phyloP scores from a whole-genome alignment of 2,797 vertebrate genomes.

The Mus caroli region DNA sequence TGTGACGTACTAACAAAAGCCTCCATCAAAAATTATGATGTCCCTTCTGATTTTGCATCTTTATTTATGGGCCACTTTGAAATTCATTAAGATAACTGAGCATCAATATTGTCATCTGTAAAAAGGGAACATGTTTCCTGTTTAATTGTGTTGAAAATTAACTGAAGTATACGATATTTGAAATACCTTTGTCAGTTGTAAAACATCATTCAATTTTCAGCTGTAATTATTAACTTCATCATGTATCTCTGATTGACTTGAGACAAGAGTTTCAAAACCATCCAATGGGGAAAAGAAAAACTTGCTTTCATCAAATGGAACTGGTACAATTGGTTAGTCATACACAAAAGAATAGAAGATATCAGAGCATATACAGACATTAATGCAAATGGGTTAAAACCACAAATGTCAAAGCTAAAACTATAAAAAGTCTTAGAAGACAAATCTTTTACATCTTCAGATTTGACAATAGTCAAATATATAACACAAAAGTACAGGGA shows the following conservation, averaged over 20 bases:
- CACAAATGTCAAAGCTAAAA: not conserved
- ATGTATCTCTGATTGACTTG: not conserved
- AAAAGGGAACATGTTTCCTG: not conserved
- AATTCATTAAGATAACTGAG: not conserved
- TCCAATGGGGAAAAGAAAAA: not conserved
- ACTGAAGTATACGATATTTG: constrained; percentile 42
- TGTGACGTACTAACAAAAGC: not conserved
- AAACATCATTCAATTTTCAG: not conserved
- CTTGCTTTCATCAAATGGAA: not conserved
- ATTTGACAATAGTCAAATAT: not conserved
- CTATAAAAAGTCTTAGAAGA: not conserved
- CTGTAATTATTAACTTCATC: not conserved
- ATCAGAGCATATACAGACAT: not conserved
- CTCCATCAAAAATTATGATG: not conserved
- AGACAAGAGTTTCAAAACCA: not conserved
- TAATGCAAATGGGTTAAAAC: not conserved
- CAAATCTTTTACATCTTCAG: constrained; percentile 5
- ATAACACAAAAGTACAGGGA: not conserved
- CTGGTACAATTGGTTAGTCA: not conserved
- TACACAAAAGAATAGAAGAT: not conserved
- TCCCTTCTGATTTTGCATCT: not conserved
- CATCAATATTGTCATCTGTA: not conserved
- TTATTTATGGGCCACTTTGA: constrained; percentile 9
- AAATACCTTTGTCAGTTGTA: not conserved
- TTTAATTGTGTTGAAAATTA: constrained; percentile 32